Conservation (phyloP, 2,888 invertebrate species). For the Carabus problematicus region DNA sequence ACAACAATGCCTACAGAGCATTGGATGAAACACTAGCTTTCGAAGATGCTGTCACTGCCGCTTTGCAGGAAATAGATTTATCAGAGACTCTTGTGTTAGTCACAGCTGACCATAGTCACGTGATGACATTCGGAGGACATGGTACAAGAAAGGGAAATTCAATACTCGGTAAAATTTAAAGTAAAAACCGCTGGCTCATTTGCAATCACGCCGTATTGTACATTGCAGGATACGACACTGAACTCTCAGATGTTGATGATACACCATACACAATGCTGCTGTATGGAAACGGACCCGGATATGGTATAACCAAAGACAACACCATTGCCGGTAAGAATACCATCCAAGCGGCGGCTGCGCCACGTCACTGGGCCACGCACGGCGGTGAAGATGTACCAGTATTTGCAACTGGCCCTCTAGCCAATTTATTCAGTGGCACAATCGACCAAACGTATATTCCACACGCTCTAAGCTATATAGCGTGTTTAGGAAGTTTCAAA, state of each 20-base stretch:
- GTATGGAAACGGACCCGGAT: conserved; percentile 74
- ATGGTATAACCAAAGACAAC: conserved; percentile 62
- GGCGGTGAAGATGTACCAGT: conserved; percentile 79
- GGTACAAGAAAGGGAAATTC: conserved; percentile 65
- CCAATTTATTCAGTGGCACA: conserved; percentile 68
- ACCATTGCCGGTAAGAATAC: conserved; percentile 51
- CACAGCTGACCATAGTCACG: conserved; percentile 71
- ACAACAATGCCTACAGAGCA: conserved; percentile 66
- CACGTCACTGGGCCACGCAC: conserved; percentile 75
- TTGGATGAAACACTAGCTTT: conserved; percentile 68
- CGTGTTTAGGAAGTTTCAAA: conserved; percentile 69
- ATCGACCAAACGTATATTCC: conserved; percentile 80
- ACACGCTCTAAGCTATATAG: conserved; percentile 76
- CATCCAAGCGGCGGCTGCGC: conserved; percentile 70
- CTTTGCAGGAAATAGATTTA: conserved; percentile 59
- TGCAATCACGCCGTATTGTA: not conserved
- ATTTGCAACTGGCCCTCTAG: conserved; percentile 69
- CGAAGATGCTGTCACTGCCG: conserved; percentile 54
- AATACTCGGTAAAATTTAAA: conserved; percentile 54
- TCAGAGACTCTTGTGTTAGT: conserved; percentile 72
- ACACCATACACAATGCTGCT: conserved; percentile 73
- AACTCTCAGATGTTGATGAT: conserved; percentile 70
- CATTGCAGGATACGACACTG: conserved; percentile 67
- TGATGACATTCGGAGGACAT: conserved; percentile 70
- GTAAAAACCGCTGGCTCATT: too few species aligned